Conservation (phyloP, 2,797 vertebrate genomes). For the Neopelma chrysocephalum region DNA sequence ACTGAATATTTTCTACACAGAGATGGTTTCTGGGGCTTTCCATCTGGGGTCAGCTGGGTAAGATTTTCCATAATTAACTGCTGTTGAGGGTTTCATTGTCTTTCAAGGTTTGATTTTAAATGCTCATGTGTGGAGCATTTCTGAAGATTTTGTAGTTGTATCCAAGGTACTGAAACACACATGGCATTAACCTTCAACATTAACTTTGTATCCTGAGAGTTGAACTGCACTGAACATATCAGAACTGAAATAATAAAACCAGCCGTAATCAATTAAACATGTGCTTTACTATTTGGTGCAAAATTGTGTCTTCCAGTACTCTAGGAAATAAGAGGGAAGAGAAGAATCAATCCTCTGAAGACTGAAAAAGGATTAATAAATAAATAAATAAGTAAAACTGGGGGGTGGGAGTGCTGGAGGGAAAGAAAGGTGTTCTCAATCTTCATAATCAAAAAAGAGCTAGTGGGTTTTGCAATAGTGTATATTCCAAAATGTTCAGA, state of each 20-base stretch:
- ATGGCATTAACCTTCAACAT: neutral
- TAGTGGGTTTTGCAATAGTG: neutral
- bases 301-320: neutral
- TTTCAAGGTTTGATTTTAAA: neutral
- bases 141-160: neutral
- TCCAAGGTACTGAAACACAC: neutral
- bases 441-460: neutral
- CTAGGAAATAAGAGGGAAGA: neutral
- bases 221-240: neutral
- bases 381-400: neutral
- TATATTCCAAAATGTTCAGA: neutral
- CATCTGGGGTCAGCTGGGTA: neutral
- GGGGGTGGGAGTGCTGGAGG: accelerated
- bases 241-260: neutral
- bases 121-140: neutral
- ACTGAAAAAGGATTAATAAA: neutral
- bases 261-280: neutral
- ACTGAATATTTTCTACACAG: neutral
- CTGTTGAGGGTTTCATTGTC: neutral
- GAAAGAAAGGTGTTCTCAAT: neutral
- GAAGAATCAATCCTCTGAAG: neutral
- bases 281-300: neutral
- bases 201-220: neutral
- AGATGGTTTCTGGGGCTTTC: neutral
- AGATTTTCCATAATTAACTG: neutral